These are phyloP conservation scores for Nomia melanderi DNA, from an alignment of 1,140 invertebrate genomes.

Conservation along the genomic window DNA sequence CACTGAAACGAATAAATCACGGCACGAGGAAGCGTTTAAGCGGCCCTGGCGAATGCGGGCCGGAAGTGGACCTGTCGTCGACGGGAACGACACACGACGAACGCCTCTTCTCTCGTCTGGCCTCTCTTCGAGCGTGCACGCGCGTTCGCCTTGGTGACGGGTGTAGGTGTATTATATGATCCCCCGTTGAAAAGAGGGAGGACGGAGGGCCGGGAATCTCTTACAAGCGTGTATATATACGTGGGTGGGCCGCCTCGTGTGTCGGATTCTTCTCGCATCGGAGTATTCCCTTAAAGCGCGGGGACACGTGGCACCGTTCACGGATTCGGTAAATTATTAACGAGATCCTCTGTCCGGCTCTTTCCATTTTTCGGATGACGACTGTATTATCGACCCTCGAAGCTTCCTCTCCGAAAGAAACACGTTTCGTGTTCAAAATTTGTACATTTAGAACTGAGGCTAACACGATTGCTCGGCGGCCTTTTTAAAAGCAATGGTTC, in stretches of 20 bases:
- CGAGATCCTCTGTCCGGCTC: constrained; percentile 24
- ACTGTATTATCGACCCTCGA: constrained; percentile 40
- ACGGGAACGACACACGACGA: constrained; percentile 57
- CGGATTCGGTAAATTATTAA: constrained; percentile 64
- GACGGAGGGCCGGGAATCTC: constrained; percentile 1
- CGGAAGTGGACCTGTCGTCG: constrained; percentile 67
- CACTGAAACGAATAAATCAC: constrained; percentile 40
- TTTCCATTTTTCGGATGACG: constrained; percentile 27
- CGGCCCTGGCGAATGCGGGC: constrained; percentile 53
- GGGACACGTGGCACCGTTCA: constrained; percentile 57
- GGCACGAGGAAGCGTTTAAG: constrained; percentile 56
- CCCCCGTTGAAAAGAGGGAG: constrained; percentile 48
- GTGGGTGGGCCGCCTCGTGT: constrained; percentile 63
- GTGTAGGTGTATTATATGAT: constrained; percentile 55
- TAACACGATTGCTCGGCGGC: too few species aligned
- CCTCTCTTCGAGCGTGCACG: constrained; percentile 1
- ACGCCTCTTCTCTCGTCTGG: constrained; percentile 57
- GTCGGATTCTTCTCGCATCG: constrained; percentile 52
- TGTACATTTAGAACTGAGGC: too few species aligned
- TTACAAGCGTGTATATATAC: constrained; percentile 46
- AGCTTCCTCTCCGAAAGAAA: neutral
- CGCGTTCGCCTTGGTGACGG: constrained; percentile 25
- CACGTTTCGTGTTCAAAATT: neutral
- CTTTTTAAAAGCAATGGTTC: too few species aligned
- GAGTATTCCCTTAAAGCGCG: constrained; percentile 48